Conservation (phyloP, 53 echinoderm and acorn worm species). For the Stichopus horrens region DNA sequence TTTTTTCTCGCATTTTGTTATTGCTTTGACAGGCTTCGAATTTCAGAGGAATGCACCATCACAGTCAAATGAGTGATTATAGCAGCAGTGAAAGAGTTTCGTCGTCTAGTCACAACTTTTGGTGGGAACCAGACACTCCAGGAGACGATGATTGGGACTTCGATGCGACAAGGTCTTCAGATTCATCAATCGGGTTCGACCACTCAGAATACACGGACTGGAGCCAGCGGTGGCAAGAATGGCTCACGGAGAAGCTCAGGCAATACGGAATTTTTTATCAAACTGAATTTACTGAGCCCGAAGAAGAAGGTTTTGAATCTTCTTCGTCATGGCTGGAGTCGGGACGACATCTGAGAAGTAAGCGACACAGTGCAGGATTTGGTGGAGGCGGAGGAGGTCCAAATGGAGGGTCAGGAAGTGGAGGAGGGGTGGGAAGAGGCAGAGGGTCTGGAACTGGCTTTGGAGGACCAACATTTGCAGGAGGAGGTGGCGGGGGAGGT, state of each 20-base stretch:
- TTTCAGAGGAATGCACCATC: too few species aligned
- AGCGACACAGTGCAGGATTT: background rate
- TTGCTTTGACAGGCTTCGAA: too few species aligned
- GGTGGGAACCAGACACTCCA: background rate
- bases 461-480: background rate
- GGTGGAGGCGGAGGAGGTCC: background rate
- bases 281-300: too few species aligned
- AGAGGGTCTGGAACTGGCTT: background rate
- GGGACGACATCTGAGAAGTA: background rate
- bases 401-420: background rate
- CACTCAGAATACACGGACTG: too few species aligned
- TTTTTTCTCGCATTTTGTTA: too few species aligned
- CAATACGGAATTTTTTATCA: too few species aligned
- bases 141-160: too few species aligned
- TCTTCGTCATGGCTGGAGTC: background rate
- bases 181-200: too few species aligned
- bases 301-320: background rate
- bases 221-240: too few species aligned
- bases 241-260: too few species aligned
- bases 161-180: too few species aligned
- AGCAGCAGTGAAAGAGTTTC: background rate
- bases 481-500: constrained; percentile 8
- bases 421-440: constrained; percentile 2
- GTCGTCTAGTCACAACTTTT: background rate
- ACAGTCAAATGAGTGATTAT: too few species aligned